phyloP scores from a whole-genome alignment of 2,888 invertebrate genomes.

The Ashinkailepas kermadecensis region DNA sequence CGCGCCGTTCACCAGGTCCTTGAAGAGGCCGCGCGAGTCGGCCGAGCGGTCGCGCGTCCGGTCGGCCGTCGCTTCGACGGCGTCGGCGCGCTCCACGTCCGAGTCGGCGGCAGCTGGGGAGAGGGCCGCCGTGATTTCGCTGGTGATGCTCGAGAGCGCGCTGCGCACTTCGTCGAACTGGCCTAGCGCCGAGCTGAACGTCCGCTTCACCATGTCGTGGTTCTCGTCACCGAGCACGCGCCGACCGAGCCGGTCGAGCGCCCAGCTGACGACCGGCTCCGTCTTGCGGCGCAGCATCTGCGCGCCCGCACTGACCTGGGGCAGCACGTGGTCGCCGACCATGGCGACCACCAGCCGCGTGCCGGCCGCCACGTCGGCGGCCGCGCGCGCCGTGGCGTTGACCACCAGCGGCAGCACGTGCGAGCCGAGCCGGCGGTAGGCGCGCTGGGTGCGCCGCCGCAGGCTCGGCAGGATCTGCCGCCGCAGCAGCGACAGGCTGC shows the following conservation, averaged over 20 bases:
- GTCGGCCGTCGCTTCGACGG: background rate
- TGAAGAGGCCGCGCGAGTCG: constrained; percentile 28
- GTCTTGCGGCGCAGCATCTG: background rate
- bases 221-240: constrained; percentile 30
- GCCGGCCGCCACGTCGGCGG: constrained; percentile 14
- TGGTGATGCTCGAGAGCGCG: constrained; percentile 29
- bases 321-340: constrained; percentile 5
- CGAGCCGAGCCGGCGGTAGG: background rate
- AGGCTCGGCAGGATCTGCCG: background rate
- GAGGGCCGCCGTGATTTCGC: constrained; percentile 25
- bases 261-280: background rate
- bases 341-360: background rate
- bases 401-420: background rate
- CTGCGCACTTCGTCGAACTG: constrained; percentile 29
- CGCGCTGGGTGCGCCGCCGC: background rate
- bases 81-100: background rate
- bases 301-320: background rate
- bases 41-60: constrained; percentile 4
- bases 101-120: constrained; percentile 2
- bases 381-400: background rate
- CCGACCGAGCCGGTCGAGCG: constrained; percentile 27
- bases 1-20: constrained; percentile 43
- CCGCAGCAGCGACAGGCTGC: background rate
- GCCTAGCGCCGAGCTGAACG: constrained; percentile 29
- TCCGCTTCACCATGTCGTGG: constrained; percentile 29